Percentiles rank a stretch among this genome's conserved stretches.
These are phyloP conservation scores for Sesia bembeciformis DNA, from an alignment of 2,888 invertebrate species.

Conservation along the genomic window DNA sequence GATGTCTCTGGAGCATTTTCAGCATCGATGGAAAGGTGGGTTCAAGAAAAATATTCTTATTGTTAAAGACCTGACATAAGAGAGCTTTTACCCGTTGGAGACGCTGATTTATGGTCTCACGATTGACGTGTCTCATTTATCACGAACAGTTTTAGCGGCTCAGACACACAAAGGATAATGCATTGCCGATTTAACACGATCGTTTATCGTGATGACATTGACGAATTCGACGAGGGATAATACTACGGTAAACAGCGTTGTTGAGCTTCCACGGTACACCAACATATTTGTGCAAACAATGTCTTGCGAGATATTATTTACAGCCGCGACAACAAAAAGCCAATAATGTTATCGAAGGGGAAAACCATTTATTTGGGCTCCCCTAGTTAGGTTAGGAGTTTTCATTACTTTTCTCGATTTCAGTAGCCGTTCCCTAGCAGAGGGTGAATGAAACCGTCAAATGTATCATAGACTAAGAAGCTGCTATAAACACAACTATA, in stretches of 20 bases:
- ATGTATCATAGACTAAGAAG: slow-evolving; percentile 17
- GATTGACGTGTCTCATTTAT: slow-evolving; percentile 54
- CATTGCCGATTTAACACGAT: slow-evolving; percentile 36
- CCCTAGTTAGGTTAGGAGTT: slow-evolving; percentile 26
- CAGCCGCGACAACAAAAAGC: slow-evolving; percentile 7
- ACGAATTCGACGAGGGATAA: slow-evolving; percentile 37
- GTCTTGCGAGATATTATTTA: slow-evolving; percentile 1
- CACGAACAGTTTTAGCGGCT: slow-evolving; percentile 47
- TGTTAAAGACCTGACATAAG: neutral
- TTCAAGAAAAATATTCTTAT: neutral
- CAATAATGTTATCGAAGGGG: slow-evolving; percentile 17
- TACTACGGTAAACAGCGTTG: slow-evolving; percentile 9
- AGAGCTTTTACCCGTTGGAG: slow-evolving; percentile 22
- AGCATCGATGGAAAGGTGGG: neutral
- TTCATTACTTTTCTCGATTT: slow-evolving; percentile 13
- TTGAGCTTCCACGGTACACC: neutral
- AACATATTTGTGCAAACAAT: slow-evolving; percentile 9
- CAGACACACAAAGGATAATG: slow-evolving; percentile 46
- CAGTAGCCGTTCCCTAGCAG: slow-evolving; percentile 9
- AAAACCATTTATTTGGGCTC: slow-evolving; percentile 23
- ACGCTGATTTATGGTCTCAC: slow-evolving; percentile 47
- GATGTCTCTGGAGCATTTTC: neutral
- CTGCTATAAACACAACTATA: slow-evolving; percentile 13
- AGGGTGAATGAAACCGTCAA: slow-evolving; percentile 7
- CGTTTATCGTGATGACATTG: slow-evolving; percentile 46